Evolutionary conservation across 1,140 invertebrate genomes (phyloP).

Genomic region (Dufourea novaeangliae): DNA sequence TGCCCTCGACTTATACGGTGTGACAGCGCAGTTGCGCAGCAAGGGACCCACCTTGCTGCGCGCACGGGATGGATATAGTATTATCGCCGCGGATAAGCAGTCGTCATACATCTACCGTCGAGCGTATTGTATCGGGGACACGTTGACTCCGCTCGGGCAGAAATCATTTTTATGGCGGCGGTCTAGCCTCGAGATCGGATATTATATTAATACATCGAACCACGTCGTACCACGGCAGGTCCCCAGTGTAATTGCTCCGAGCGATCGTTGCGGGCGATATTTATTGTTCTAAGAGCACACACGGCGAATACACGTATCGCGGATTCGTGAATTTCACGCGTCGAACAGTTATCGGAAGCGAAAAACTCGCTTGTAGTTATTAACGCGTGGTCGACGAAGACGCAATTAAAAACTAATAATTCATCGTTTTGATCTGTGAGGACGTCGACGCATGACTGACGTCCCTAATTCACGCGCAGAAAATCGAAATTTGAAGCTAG

Average conservation of each 20-base stretch:
- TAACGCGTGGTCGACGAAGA: not conserved
- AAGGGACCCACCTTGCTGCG: constrained; percentile 29
- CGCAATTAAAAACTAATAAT: not conserved
- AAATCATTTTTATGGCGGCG: constrained; percentile 42
- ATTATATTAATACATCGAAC: constrained; percentile 10
- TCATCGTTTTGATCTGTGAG: not conserved
- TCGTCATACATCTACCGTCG: constrained; percentile 25
- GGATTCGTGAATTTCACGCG: not conserved
- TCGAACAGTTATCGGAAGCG: not conserved
- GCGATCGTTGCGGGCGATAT: not conserved
- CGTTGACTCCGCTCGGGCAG: constrained; percentile 16
- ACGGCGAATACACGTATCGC: not conserved
- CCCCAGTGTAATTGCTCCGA: no score
- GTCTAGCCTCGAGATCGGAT: constrained; percentile 2
- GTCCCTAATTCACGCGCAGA: no score
- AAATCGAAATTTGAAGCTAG: no score
- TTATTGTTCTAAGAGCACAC: not conserved
- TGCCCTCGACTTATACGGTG: constrained; percentile 1
- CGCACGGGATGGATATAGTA: constrained; percentile 40
- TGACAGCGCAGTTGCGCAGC: constrained; percentile 17
- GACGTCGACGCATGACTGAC: no score
- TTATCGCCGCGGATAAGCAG: constrained; percentile 54
- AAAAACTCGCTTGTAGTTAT: not conserved
- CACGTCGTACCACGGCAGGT: no score
- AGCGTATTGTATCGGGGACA: constrained; percentile 30